These are phyloP conservation scores for Pimephales promelas DNA, from an alignment of 2,113 vertebrate species.

Conservation along the genomic window DNA sequence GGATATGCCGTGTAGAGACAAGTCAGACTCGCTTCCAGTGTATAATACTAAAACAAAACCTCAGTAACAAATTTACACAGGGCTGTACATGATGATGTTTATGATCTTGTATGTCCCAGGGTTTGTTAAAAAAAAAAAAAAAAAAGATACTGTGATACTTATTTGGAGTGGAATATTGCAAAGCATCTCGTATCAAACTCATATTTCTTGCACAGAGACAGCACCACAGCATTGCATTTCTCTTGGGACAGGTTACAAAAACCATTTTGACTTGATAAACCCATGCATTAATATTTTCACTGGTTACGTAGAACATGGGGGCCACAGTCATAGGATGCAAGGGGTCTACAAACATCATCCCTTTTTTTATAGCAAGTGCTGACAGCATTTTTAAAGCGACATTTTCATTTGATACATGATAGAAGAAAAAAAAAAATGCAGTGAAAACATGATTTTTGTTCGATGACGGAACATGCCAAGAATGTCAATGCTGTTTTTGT, in stretches of 20 bases:
- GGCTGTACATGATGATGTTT: slow-evolving; percentile 69
- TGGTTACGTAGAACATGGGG: slow-evolving; percentile 69
- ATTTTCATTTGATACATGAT: slow-evolving; percentile 24
- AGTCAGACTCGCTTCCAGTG: slow-evolving; percentile 79
- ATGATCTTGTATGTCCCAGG: slow-evolving; percentile 56
- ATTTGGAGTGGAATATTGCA: slow-evolving; percentile 71
- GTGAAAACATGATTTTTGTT: no score
- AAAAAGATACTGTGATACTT: slow-evolving; percentile 65
- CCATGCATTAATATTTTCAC: slow-evolving; percentile 70
- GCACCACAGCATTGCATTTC: slow-evolving; percentile 70
- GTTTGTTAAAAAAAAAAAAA: slow-evolving; percentile 8
- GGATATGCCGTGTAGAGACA: slow-evolving; percentile 63
- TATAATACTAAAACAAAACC: slow-evolving; percentile 79
- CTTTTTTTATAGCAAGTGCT: slow-evolving; percentile 51
- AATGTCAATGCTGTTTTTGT: slow-evolving; percentile 44
- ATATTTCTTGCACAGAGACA: slow-evolving; percentile 68
- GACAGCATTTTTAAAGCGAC: slow-evolving; percentile 44
- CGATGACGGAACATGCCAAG: no score
- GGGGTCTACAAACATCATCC: slow-evolving; percentile 46
- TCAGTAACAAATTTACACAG: slow-evolving; percentile 76
- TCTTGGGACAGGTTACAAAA: slow-evolving; percentile 70
- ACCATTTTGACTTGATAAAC: slow-evolving; percentile 68
- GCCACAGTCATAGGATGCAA: slow-evolving; percentile 50
- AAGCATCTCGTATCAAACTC: slow-evolving; percentile 74
- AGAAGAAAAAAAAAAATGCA: slow-evolving; percentile 17